These are phyloP conservation scores for Lophura nycthemera DNA, from an alignment of 2,113 vertebrate genomes.

Conservation along the genomic window DNA sequence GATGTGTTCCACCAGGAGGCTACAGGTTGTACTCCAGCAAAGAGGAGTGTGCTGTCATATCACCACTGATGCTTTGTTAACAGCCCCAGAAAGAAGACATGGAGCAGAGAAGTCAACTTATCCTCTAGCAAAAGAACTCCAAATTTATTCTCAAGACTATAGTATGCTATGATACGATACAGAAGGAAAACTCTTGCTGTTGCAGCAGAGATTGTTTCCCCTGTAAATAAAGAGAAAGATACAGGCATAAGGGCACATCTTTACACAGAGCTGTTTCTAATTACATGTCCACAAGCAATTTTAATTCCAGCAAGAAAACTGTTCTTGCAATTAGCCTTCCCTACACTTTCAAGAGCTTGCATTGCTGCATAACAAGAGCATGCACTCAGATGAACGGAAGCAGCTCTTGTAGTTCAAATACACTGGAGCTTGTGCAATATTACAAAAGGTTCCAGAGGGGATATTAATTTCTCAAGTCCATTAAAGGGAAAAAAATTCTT, in stretches of 20 bases:
- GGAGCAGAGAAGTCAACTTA: not conserved
- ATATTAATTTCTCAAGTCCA: not conserved
- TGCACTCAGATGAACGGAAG: not conserved
- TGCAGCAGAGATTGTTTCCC: not conserved
- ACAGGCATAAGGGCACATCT: not conserved
- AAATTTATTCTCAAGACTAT: not conserved
- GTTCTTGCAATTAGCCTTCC: not conserved
- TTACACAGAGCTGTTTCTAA: not conserved
- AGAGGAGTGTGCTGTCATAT: not conserved
- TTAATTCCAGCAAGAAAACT: not conserved
- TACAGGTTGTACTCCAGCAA: not conserved
- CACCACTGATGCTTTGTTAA: not conserved
- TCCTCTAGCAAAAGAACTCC: not conserved
- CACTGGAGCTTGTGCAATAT: not conserved
- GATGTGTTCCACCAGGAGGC: accelerated
- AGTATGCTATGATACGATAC: not conserved
- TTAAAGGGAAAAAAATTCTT: constrained; percentile 23
- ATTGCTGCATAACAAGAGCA: not conserved
- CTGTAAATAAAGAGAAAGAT: not conserved
- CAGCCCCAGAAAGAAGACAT: not conserved
- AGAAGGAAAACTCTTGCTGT: not conserved
- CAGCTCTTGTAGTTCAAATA: constrained; percentile 6
- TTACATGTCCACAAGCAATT: not conserved
- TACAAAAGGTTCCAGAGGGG: not conserved
- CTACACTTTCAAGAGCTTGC: not conserved